Evolutionary conservation across 1,140 invertebrate species (phyloP), one percentile per base, ranked within the genome.

Genomic region (Hormaphis cornu): DNA sequence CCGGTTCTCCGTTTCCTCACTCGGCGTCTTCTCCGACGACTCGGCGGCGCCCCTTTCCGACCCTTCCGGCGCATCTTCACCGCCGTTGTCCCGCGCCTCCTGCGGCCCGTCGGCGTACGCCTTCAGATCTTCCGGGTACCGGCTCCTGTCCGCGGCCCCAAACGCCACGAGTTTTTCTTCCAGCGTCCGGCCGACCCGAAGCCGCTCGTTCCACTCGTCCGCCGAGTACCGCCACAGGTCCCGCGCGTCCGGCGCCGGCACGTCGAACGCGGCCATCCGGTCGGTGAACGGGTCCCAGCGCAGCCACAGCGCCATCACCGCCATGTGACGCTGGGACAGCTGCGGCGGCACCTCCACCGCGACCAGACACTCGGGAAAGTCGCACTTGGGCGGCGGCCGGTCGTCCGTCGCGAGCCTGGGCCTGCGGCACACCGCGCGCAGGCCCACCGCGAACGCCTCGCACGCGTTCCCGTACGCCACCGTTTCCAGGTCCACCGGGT

Each of bases 271-370:
- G 1, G 14, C 8, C 44, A 66, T 66, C 14, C 61, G 73, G 52
- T 81, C 78, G 1, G 80, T 81, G 52, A 78, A 81, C 75, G 86
- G 84, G 72, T 87, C 85, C 72, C 85, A 85, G 66, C 80, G 81
- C 6, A 84, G 69, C 80, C 84, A 84, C 48, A 86, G 77, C 8
- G 79, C 81, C 46, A 85, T 77, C 20, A 87, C 74, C 0, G 83
- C 83, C 30, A 82, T 80, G 33, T 79, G 79, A 50, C 82, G 81
- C 22, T 83, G 80, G 50, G 80, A 76, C 0, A 85, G 74, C 9
- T 81, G 79, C 14, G 77, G 70, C 0, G 86, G 86, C 72, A 87
- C 77, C 9, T 82, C 80, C 2, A 86, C 75, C 5, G 77, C 77
- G 66, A 86, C 74, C 12, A 82, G 77, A 30, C 85, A 76, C 40